phyloP scores from a whole-genome alignment of 2,113 vertebrate species.

The Scortum barcoo region DNA sequence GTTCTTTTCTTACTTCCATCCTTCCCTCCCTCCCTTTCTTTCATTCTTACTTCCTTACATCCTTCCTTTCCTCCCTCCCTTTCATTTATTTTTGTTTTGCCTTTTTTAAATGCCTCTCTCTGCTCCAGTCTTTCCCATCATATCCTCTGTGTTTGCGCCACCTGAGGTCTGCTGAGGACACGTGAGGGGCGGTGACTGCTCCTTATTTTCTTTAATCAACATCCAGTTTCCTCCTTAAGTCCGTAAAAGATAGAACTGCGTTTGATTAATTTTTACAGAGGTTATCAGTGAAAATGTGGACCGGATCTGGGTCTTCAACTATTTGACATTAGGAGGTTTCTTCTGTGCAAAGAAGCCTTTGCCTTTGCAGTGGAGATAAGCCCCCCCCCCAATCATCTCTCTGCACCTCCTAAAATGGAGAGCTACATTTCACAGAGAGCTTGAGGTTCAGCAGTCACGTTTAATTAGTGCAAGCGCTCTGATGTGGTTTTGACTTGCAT shows the following conservation, averaged over 20 bases:
- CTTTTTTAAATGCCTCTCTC: background rate
- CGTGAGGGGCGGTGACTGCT: background rate
- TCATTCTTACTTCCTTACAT: background rate
- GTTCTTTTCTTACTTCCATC: background rate
- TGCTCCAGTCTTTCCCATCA: constrained; percentile 19
- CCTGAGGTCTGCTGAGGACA: constrained; percentile 50
- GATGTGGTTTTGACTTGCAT: constrained; percentile 38
- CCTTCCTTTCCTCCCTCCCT: background rate
- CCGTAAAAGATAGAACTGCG: background rate
- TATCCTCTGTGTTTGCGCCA: constrained; percentile 14
- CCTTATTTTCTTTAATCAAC: background rate
- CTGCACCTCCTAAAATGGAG: constrained; percentile 58
- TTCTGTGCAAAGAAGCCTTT: background rate
- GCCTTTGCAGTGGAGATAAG: background rate
- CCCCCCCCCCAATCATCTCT: background rate
- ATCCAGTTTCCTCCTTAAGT: constrained; percentile 2
- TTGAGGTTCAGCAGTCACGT: background rate
- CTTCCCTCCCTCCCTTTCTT: background rate
- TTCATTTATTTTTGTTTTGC: background rate
- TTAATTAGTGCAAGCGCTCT: background rate
- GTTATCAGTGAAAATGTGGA: background rate
- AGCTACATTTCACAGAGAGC: background rate
- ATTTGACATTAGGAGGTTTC: background rate
- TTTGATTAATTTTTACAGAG: background rate
- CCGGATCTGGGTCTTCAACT: background rate